Evolutionary conservation across 2,797 vertebrate species (phyloP).

Genomic region (Anabacerthia variegaticeps): DNA sequence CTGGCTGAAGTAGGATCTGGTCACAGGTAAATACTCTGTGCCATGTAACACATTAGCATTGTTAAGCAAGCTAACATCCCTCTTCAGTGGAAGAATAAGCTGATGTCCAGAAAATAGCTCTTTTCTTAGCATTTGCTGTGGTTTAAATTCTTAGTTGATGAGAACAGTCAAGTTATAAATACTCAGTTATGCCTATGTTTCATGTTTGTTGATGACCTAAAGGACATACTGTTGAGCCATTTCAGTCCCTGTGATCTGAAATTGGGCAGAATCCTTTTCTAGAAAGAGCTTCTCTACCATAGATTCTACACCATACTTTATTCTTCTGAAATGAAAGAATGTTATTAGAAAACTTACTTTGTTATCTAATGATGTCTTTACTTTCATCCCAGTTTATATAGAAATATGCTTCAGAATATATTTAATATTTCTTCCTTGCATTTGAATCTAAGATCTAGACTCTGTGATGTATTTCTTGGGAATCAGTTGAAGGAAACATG

Average conservation of each 20-base stretch:
- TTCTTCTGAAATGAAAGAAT: background rate
- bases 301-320: background rate
- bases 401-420: background rate
- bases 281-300: background rate
- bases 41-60: background rate
- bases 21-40: background rate
- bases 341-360: background rate
- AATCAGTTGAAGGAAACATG: background rate
- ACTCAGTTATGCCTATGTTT: background rate
- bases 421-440: background rate
- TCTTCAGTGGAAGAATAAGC: background rate
- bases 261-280: background rate
- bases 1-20: background rate
- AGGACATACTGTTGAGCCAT: background rate
- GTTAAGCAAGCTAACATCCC: background rate
- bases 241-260: slow-evolving; percentile 30
- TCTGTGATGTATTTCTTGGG: background rate
- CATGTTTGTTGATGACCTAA: background rate
- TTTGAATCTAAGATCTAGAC: background rate
- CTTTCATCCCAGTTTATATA: background rate
- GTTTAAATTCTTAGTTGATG: background rate
- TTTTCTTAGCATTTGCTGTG: background rate
- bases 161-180: background rate
- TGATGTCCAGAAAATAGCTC: background rate
- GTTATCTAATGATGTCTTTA: background rate